Percentiles rank a stretch among this genome's conserved stretches.
Evolutionary conservation across 2,888 invertebrate species (phyloP).

Genomic region (Synanthedon vespiformis): DNA sequence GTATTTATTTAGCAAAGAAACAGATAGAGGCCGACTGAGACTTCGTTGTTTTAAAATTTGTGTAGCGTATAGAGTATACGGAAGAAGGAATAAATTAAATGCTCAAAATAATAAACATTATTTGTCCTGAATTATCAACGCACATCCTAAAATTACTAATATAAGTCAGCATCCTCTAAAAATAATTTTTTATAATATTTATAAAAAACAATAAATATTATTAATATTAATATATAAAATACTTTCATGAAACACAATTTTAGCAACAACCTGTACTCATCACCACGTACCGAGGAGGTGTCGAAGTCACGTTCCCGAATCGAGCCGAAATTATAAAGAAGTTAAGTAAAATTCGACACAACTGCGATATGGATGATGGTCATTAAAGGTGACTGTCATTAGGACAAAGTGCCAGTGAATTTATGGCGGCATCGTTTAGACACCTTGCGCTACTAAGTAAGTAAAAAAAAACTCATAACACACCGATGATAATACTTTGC

Average conservation of each 20-base stretch:
- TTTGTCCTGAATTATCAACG: too few relatives aligned
- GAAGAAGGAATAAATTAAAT: too few relatives aligned
- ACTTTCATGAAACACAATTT: not conserved
- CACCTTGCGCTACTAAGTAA: too few relatives aligned
- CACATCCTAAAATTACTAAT: too few relatives aligned
- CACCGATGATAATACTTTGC: too few relatives aligned
- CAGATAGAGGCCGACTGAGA: too few relatives aligned
- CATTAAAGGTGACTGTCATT: conserved; percentile 35
- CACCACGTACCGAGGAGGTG: conserved; percentile 27
- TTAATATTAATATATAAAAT: not conserved
- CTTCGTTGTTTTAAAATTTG: too few relatives aligned
- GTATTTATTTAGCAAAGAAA: too few relatives aligned
- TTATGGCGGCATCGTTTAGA: conserved; percentile 13
- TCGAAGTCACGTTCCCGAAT: conserved; percentile 56
- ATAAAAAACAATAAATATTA: not conserved
- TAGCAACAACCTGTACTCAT: not conserved
- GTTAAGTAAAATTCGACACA: conserved; percentile 40
- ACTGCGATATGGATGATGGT: conserved; percentile 21
- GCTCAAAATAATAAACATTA: too few relatives aligned
- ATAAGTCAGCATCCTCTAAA: too few relatives aligned
- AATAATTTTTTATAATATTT: not conserved
- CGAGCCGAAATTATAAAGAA: conserved; percentile 63
- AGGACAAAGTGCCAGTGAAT: conserved; percentile 12
- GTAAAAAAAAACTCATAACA: too few relatives aligned
- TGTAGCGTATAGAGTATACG: too few relatives aligned